Evolutionary conservation across 2,797 vertebrate species (phyloP).

Genomic region (Gallinago solitaria): DNA sequence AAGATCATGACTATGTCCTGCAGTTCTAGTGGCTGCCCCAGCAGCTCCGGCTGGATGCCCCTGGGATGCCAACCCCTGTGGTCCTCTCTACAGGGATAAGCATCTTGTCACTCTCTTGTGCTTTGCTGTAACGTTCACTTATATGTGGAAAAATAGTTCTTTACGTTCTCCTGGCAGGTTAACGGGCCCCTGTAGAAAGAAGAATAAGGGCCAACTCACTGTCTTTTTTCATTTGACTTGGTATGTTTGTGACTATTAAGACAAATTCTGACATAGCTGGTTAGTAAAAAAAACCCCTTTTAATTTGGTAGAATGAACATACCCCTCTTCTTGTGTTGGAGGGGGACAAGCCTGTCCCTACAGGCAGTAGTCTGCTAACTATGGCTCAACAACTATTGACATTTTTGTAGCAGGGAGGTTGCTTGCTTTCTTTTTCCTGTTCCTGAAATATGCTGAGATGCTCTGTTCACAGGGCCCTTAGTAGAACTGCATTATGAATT

Average conservation of each 20-base stretch:
- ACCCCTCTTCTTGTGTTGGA: background rate
- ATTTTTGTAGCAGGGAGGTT: background rate
- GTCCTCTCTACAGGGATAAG: background rate
- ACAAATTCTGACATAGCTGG: background rate
- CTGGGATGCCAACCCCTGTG: background rate
- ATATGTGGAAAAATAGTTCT: background rate
- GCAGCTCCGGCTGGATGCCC: background rate
- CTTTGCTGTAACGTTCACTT: accelerated
- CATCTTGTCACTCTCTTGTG: too few relatives aligned
- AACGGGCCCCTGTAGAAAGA: background rate
- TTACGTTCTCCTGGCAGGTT: background rate
- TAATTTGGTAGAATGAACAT: background rate
- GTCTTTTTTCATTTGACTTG: background rate
- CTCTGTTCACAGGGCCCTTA: background rate
- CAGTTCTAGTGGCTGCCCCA: too few relatives aligned
- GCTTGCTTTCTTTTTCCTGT: background rate
- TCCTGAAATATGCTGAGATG: background rate
- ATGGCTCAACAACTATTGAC: background rate
- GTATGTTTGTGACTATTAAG: background rate
- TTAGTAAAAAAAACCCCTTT: background rate
- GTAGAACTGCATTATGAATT: conserved; percentile 18
- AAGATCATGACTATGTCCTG: background rate
- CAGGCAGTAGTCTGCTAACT: background rate
- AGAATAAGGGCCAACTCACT: background rate
- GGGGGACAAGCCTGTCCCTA: background rate